Evolutionary conservation across 1,140 invertebrate species (phyloP), one percentile per base, ranked within the genome.

Genomic region (Trialeurodes vaporariorum): DNA sequence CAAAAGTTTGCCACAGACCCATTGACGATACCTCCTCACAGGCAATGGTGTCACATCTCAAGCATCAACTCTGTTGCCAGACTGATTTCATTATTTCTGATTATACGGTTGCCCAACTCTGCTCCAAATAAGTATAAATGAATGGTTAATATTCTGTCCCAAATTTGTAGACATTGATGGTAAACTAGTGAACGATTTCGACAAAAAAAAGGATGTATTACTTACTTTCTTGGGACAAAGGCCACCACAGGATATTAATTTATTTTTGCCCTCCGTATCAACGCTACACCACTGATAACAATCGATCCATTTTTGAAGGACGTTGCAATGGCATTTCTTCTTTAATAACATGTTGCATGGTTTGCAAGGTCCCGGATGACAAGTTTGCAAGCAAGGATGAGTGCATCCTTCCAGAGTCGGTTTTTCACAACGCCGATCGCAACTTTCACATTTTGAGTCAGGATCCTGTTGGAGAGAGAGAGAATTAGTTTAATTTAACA

Each of bases 181-280:
- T n/a, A n/a, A n/a, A n/a, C n/a, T n/a, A n/a, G n/a, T n/a, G n/a
- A n/a, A n/a, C n/a, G n/a, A n/a, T n/a, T n/a, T n/a, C n/a, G n/a
- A n/a, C n/a, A n/a, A n/a, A n/a, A n/a, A n/a, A n/a, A n/a, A n/a
- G n/a, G n/a, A n/a, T n/a, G n/a, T n/a, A n/a, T n/a, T n/a, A n/a
- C 79, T 82, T 79, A 92, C 90, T 81, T 84, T 87, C 79, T 88
- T 92, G 1, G 92, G 87, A 76, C 94, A 97, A 68, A 89, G 90
- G 76, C 92, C 92, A 62, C 86, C 85, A 76, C 92, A 94, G 67
- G 85, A 86, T 26, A 87, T 80, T 70, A 88, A 76, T 69, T 79
- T 75, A 59, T 82, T 77, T 27, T 81, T 83, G 27, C 77, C 71
- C 2, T 84, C 75, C 2, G 72, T 69, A 2, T 77, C 81, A 1